Conservation (phyloP, 2,888 invertebrate genomes). For the Autographa pulchrina region DNA sequence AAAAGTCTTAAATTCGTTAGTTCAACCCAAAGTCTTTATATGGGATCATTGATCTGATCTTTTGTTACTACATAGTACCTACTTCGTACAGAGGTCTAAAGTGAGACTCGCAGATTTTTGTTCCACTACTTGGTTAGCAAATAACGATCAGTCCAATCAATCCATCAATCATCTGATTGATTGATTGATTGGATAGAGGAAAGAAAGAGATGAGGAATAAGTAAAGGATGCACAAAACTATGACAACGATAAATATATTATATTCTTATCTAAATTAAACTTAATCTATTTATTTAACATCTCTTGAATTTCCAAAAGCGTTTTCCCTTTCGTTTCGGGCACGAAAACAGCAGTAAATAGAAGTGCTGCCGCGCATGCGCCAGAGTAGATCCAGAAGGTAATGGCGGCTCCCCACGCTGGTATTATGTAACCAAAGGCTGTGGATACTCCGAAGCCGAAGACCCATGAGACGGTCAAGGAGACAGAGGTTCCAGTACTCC, state of each 20-base stretch:
- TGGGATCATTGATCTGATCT: too few relatives aligned
- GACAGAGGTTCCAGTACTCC: conserved; percentile 62
- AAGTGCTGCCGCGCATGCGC: conserved; percentile 14
- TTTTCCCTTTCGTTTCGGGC: conserved; percentile 8
- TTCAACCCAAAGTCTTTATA: too few relatives aligned
- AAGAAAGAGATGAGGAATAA: too few relatives aligned
- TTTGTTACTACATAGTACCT: too few relatives aligned
- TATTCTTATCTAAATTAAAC: not conserved
- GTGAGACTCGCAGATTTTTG: too few relatives aligned
- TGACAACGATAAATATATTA: not conserved
- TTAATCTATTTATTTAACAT: conserved; percentile 3
- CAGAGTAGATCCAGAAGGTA: conserved; percentile 58
- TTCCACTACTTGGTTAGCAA: too few relatives aligned
- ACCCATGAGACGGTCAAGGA: conserved; percentile 57
- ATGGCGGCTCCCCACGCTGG: conserved; percentile 51
- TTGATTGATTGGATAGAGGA: too few relatives aligned
- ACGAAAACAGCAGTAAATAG: conserved; percentile 19
- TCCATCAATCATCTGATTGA: too few relatives aligned
- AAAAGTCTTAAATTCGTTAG: too few relatives aligned
- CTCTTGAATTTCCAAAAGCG: not conserved
- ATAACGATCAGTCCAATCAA: too few relatives aligned
- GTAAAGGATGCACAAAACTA: not conserved
- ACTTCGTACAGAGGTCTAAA: too few relatives aligned
- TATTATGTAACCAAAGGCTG: conserved; percentile 60
- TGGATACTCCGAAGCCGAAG: conserved; percentile 61